A percentile compares a stretch with the other conserved stretches of the same genome.
Conservation (phyloP, 2,797 vertebrate species). For the Neopelma chrysocephalum region DNA sequence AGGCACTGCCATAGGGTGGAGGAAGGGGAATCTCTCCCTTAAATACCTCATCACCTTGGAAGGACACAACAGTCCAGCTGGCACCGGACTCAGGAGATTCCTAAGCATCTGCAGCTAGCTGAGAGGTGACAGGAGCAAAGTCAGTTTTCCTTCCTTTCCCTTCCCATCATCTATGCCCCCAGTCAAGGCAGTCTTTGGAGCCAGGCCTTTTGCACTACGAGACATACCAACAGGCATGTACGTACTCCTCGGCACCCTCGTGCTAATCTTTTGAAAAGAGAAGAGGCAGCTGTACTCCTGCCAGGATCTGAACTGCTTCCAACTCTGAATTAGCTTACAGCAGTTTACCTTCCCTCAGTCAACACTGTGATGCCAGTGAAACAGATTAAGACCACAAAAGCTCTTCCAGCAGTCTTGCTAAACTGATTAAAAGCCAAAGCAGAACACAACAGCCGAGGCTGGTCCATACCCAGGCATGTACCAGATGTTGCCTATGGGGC, state of each 20-base stretch:
- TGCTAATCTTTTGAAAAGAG: background rate
- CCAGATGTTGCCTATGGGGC: background rate
- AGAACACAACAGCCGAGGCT: background rate
- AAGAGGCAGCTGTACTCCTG: background rate
- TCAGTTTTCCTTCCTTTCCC: background rate
- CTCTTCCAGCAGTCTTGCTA: background rate
- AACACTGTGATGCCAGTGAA: background rate
- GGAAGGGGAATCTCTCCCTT: background rate
- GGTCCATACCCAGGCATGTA: background rate
- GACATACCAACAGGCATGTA: background rate
- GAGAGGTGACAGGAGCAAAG: background rate
- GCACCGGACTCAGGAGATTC: background rate
- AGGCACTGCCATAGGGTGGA: background rate
- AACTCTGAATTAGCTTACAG: background rate
- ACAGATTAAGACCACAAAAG: background rate
- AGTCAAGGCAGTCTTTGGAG: background rate
- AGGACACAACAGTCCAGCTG: background rate
- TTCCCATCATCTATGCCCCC: background rate
- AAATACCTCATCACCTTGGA: background rate
- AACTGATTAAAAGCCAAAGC: background rate
- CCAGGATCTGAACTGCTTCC: background rate
- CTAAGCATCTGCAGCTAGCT: background rate
- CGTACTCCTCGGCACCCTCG: fast-evolving
- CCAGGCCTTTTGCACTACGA: background rate
- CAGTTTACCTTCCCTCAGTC: background rate